Evolutionary conservation across 2,888 invertebrate species (phyloP), one percentile per base, ranked within the genome.

Genomic region (Eilema sororculum): DNA sequence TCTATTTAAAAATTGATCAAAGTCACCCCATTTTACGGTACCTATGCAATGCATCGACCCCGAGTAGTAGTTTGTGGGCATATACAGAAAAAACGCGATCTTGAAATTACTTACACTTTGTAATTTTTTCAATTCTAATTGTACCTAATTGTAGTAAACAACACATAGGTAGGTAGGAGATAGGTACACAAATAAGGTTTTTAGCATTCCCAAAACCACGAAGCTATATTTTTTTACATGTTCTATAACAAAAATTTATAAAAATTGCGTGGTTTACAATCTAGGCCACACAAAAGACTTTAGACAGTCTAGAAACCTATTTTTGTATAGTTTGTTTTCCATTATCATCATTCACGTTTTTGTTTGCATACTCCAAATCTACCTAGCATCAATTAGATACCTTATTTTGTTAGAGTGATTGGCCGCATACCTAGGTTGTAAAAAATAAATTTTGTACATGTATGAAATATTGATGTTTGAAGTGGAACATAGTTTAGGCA

Each of bases 221-320:
- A 16, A 16, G 41, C 16, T 41, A 37, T 37, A 37, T 46, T 6
- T 12, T 46, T 46, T 46, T 46, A 6, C 20, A 46, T 20, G 12
- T 46, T 46, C 46, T 46, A n/a, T 9, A 10, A 37, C 13, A 41
- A 41, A 41, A 41, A 8, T n/a, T 52, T 0, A n/a, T 20, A 46
- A 46, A 25, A 41, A 58, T 30, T 60, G 63, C 8, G 24, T 56
- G 56, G 28, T 69, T 33, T 1, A 33, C 6, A 33, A 33, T 8
- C 61, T 30, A 60, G n/a, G 65, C 13, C 33, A 33, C 33, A 33
- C 9, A 33, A 37, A 13, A 13, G 37, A 13, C 52, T n/a, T n/a
- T 52, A n/a, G n/a, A 52, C 73, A 22, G 41, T 30, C 68, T 33
- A 72, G 58, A 63, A 71, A 78, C 76, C 74, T 72, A 67, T n/a